phyloP scores from a whole-genome alignment of 2,113 vertebrate species.

The Caretta caretta region DNA sequence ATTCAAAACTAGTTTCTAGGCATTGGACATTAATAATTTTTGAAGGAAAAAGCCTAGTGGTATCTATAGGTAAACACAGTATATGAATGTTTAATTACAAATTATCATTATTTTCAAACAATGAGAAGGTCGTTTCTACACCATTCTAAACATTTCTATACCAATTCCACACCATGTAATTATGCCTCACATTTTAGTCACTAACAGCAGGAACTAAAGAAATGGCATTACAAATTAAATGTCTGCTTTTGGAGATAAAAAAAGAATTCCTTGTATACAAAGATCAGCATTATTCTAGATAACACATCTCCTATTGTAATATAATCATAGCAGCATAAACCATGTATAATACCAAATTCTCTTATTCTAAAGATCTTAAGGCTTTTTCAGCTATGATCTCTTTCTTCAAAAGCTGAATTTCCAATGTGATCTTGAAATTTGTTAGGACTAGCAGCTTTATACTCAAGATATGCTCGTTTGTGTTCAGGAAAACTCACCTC shows the following conservation, averaged over 20 bases:
- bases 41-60: background rate
- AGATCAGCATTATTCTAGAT: background rate
- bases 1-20: background rate
- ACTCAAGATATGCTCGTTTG: background rate
- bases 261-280: slow-evolving; percentile 38
- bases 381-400: background rate
- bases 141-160: slow-evolving; percentile 8
- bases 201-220: slow-evolving; percentile 42
- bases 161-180: slow-evolving; percentile 43
- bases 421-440: background rate
- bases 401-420: slow-evolving; percentile 29
- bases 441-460: background rate
- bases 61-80: slow-evolving; percentile 1
- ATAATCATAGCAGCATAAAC: background rate
- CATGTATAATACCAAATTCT: background rate
- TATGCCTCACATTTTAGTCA: slow-evolving; percentile 32
- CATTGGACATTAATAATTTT: background rate
- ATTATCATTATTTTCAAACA: slow-evolving; percentile 51
- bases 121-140: background rate
- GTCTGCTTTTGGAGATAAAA: slow-evolving; percentile 24
- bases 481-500: background rate
- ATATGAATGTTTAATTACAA: slow-evolving; percentile 28
- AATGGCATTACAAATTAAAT: slow-evolving; percentile 30
- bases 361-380: background rate
- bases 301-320: background rate